Evolutionary conservation across 2,888 invertebrate species (phyloP).

Genomic region (Dilophus febrilis): DNA sequence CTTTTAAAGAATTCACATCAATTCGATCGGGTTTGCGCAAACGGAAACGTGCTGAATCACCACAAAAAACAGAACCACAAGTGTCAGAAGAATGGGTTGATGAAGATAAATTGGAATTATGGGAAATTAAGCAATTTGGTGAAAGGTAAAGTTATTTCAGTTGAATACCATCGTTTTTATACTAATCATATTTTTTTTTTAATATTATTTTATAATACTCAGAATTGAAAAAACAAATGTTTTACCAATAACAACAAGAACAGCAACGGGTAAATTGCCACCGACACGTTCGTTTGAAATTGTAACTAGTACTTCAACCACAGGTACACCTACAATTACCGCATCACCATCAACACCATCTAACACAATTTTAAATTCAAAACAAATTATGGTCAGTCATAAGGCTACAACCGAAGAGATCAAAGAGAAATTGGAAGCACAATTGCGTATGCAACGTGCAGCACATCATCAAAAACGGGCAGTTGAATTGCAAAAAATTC

Average conservation of each 20-base stretch:
- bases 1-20: constrained; percentile 65
- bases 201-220: constrained; percentile 10
- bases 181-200: background rate
- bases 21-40: constrained; percentile 86
- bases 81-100: constrained; percentile 92
- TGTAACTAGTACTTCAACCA: constrained; percentile 11
- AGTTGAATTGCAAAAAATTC: constrained; percentile 39
- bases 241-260: constrained; percentile 65
- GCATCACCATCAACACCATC: constrained; percentile 15
- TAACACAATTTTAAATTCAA: background rate
- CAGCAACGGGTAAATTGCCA: constrained; percentile 56
- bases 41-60: constrained; percentile 82
- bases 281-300: constrained; percentile 15
- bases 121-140: constrained; percentile 90
- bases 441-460: constrained; percentile 70
- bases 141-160: constrained; percentile 43
- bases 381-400: constrained; percentile 28
- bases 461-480: constrained; percentile 79
- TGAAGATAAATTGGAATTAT: constrained; percentile 85
- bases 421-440: constrained; percentile 83
- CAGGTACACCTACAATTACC: background rate
- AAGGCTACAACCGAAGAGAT: constrained; percentile 55
- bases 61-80: constrained; percentile 86
- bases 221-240: constrained; percentile 52
- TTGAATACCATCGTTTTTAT: background rate